These are phyloP conservation scores for Spilogale gracilis DNA, from an alignment of 2,113 vertebrate genomes.

Conservation along the genomic window DNA sequence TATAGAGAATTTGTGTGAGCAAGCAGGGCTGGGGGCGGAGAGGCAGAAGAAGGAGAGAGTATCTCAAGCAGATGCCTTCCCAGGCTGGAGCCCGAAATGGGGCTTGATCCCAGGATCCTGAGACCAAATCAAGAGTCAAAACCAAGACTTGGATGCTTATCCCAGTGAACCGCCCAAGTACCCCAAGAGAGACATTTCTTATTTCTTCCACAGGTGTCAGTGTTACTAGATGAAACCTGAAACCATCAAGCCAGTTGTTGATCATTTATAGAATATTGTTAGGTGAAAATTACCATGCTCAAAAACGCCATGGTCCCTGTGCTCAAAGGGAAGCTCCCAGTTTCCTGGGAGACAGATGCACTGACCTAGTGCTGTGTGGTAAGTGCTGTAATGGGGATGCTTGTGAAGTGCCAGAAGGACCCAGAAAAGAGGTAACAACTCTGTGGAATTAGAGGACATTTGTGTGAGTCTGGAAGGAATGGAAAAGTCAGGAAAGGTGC, in stretches of 20 bases:
- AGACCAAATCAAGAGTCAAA: background rate
- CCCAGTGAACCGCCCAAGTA: background rate
- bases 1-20: background rate
- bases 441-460: background rate
- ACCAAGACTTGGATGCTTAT: background rate
- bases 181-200: background rate
- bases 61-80: background rate
- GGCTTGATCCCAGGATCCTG: background rate
- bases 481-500: background rate
- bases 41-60: background rate
- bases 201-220: background rate
- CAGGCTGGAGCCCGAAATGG: background rate
- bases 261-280: slow-evolving; percentile 1
- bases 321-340: background rate
- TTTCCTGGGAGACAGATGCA: background rate
- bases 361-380: background rate
- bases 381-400: background rate
- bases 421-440: background rate
- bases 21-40: background rate
- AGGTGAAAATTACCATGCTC: background rate
- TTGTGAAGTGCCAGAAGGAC: background rate
- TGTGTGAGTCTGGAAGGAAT: slow-evolving; percentile 4
- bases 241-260: background rate
- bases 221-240: slow-evolving; percentile 22
- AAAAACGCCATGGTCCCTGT: background rate